Percentiles rank a stretch among this genome's conserved stretches.
Evolutionary conservation across 2,113 vertebrate species (phyloP).

Genomic region (Muscicapa adusta): DNA sequence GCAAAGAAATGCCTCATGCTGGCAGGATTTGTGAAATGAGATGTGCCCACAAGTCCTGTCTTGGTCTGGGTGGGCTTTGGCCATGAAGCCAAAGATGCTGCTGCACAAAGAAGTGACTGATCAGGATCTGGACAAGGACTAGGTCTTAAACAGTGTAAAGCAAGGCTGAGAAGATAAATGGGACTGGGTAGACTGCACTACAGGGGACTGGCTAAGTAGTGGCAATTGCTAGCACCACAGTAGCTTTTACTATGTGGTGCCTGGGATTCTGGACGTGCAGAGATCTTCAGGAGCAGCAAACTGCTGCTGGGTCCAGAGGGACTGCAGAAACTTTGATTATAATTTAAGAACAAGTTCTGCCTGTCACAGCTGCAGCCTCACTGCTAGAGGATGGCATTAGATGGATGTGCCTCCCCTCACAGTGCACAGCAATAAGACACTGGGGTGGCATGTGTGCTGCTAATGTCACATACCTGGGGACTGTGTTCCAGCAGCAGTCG

Average conservation of each 20-base stretch:
- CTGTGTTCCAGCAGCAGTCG: background rate
- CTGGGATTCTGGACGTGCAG: background rate
- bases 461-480: background rate
- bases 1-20: background rate
- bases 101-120: background rate
- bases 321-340: background rate
- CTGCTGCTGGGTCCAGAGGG: background rate
- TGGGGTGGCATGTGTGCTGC: fast-evolving
- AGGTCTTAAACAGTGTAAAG: background rate
- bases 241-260: background rate
- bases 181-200: background rate
- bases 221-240: background rate
- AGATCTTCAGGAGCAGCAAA: background rate
- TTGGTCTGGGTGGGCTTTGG: background rate
- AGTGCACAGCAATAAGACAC: background rate
- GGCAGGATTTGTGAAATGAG: background rate
- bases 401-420: background rate
- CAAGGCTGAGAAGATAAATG: background rate
- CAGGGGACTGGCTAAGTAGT: background rate
- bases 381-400: background rate
- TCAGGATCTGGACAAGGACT: background rate
- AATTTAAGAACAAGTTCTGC: background rate
- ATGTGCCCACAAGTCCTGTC: background rate
- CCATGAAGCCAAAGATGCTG: background rate
- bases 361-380: background rate